These are phyloP conservation scores for Volucella zonaria DNA, from an alignment of 2,888 invertebrate species.

Conservation along the genomic window DNA sequence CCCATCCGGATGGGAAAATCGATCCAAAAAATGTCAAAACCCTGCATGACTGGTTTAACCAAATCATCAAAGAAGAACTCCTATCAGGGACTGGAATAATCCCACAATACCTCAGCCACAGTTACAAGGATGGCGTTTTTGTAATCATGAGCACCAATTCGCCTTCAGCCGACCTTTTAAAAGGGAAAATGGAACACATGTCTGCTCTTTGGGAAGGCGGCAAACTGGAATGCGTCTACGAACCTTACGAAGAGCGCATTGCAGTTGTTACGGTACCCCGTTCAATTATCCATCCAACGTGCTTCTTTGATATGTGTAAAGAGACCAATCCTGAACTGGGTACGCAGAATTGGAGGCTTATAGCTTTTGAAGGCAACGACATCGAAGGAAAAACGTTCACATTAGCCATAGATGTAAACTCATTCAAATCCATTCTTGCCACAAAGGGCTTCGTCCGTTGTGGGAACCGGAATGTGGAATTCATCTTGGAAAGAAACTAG, in stretches of 20 bases:
- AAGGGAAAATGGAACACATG: neutral
- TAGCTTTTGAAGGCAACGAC: neutral
- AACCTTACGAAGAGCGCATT: neutral
- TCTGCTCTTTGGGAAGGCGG: neutral
- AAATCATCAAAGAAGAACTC: neutral
- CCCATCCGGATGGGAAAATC: neutral
- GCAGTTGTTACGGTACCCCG: neutral
- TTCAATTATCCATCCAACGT: conserved; percentile 26
- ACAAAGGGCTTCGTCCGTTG: neutral
- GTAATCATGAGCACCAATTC: neutral
- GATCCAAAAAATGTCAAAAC: neutral
- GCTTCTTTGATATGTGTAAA: conserved; percentile 24
- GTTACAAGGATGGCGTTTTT: conserved; percentile 1
- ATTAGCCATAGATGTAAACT: conserved; percentile 10
- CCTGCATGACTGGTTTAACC: neutral
- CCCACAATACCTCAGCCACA: conserved; percentile 7
- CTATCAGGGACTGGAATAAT: neutral
- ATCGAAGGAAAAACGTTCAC: neutral
- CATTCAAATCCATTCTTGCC: conserved; percentile 3
- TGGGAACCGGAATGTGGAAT: neutral
- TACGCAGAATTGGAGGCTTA: conserved; percentile 22
- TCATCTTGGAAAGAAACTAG: neutral
- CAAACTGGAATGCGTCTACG: neutral
- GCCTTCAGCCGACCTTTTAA: neutral
- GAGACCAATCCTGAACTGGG: conserved; percentile 7